These are phyloP conservation scores for Halocaridina rubra DNA, from an alignment of 2,888 invertebrate genomes.

Conservation along the genomic window DNA sequence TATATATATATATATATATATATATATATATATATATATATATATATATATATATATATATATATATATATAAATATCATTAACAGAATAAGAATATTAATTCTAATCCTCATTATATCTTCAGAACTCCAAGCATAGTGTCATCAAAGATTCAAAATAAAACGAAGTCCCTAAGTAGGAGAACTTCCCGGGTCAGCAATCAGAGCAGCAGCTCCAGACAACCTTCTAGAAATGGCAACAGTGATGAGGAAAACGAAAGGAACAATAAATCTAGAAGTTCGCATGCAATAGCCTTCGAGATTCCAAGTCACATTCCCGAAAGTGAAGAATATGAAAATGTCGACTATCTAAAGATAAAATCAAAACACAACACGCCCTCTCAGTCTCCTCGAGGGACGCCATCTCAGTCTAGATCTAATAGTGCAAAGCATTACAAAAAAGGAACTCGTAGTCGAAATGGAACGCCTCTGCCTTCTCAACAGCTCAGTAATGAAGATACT, in stretches of 20 bases:
- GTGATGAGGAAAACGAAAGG: neutral
- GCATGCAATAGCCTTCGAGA: neutral
- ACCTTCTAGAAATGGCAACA: no score
- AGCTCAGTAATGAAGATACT: neutral
- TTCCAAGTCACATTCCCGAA: slow-evolving; percentile 20
- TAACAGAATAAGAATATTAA: neutral
- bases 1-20: no score
- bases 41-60: no score
- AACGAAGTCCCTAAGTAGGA: neutral
- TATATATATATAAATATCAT: no score
- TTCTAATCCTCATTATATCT: no score
- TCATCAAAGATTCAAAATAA: neutral
- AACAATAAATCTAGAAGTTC: neutral
- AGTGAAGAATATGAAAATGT: neutral
- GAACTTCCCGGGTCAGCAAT: neutral
- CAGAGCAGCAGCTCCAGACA: neutral
- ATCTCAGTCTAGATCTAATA: neutral
- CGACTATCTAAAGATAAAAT: neutral
- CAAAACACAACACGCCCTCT: neutral
- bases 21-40: no score
- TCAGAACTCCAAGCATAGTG: neutral
- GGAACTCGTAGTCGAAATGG: no score
- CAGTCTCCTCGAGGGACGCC: neutral
- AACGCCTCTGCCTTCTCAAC: neutral
- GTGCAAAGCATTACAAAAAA: no score